Percentiles rank a stretch among this genome's conserved stretches.
phyloP scores from a whole-genome alignment of 2,113 vertebrate species.

The Pseudois nayaur region DNA sequence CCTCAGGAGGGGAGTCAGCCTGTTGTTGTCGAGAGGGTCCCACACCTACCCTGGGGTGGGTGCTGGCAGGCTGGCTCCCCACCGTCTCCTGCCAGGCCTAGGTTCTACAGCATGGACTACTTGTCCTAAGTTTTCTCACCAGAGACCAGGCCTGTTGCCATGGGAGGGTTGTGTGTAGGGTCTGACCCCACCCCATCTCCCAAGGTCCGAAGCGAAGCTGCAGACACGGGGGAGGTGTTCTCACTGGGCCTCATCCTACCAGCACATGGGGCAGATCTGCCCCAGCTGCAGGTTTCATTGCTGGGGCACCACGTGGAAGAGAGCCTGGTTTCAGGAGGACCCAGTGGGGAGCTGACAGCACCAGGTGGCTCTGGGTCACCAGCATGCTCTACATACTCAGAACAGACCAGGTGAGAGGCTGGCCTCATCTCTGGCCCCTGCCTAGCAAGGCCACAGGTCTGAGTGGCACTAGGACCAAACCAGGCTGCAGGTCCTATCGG shows the following conservation, averaged over 20 bases:
- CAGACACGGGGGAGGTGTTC: background rate
- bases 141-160: background rate
- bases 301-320: background rate
- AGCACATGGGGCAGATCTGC: background rate
- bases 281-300: background rate
- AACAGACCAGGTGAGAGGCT: background rate
- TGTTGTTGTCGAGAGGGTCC: background rate
- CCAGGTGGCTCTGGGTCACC: background rate
- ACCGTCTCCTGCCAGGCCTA: background rate
- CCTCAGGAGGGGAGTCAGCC: background rate
- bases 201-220: background rate
- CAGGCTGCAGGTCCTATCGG: background rate
- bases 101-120: background rate
- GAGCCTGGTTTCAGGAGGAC: background rate
- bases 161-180: background rate
- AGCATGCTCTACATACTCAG: background rate
- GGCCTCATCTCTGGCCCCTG: background rate
- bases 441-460: background rate
- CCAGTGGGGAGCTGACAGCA: background rate
- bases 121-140: background rate
- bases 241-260: background rate
- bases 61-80: background rate
- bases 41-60: background rate
- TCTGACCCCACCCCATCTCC: background rate
- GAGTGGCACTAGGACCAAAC: background rate